phyloP scores from a whole-genome alignment of 1,140 invertebrate genomes.

The Brevipalpus yothersi region DNA sequence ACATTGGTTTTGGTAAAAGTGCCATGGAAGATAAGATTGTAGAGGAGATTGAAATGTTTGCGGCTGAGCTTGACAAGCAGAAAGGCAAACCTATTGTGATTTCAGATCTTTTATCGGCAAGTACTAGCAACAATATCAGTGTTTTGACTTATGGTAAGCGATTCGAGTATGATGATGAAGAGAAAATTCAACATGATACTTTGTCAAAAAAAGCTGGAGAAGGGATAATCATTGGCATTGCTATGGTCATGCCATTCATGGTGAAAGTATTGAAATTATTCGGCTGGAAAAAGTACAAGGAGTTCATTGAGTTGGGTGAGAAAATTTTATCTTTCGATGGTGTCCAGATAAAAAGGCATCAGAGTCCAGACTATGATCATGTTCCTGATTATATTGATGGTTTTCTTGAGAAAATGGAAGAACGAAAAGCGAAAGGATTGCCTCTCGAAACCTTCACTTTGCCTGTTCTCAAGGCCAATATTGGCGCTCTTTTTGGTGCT shows the following conservation, averaged over 20 bases:
- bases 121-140: too few relatives aligned
- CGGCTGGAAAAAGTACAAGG: not conserved
- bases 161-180: slow-evolving; percentile 9
- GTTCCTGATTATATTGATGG: slow-evolving; percentile 56
- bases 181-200: slow-evolving; percentile 2
- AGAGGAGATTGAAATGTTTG: slow-evolving; percentile 22
- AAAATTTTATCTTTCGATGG: not conserved
- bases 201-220: not conserved
- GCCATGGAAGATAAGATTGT: slow-evolving; percentile 51
- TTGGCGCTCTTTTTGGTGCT: slow-evolving; percentile 14
- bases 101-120: not conserved
- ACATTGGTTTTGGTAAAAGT: too few relatives aligned
- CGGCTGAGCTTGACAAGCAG: not conserved
- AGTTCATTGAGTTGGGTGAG: too few relatives aligned
- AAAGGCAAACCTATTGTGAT: not conserved
- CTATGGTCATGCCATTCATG: not conserved
- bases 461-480: slow-evolving; percentile 7
- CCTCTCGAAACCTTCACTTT: slow-evolving; percentile 1
- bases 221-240: not conserved
- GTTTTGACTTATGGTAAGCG: too few relatives aligned
- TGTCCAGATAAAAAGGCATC: slow-evolving; percentile 30
- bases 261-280: not conserved
- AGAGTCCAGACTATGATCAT: slow-evolving; percentile 30
- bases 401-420: slow-evolving; percentile 42
- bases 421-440: not conserved